Evolutionary conservation across 2,797 vertebrate genomes (phyloP), one percentile per base, ranked within the genome.

Genomic region (Channa striata): DNA sequence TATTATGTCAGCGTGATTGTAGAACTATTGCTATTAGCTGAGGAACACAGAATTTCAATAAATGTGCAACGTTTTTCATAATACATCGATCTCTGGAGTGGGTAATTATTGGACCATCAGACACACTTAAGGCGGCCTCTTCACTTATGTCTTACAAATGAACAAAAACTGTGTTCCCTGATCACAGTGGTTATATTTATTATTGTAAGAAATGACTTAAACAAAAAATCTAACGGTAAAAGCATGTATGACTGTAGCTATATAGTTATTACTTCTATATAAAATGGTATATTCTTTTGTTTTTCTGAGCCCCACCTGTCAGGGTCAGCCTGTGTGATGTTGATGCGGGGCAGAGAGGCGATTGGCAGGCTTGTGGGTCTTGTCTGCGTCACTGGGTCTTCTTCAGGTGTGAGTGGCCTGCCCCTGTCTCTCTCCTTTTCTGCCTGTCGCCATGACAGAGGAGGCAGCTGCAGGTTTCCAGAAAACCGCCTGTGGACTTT

Each of bases 351-450:
- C 19, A 95, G 95, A 0, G 93, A 88, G 5, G 72, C 11, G 77
- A 99, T 87, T 42, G 96, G 94, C 63, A 99, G 92, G 0, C 96
- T 97, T 1, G 97, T 98, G 0, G 98, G 98, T 64, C 98, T 93
- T 68, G 87, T 71, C 5, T 34, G 75, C 53, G 82, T 69, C 73
- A 78, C 76, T 0, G 92, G 77, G 50, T 95, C 95, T 23, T 95
- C 95, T 30, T 97, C 96, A 0, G 97, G 97, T 0, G 95, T 97
- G 5, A 77, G 78, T 36, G 92, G 3, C 91, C 91, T 63, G 43
- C 72, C 80, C 48, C 85, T 58, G 67, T 91, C 83, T 90, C 95
- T 56, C 57, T 91, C 90, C 92, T 93, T 93, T 80, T 97, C 96
- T 0, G 88, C 90, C 78, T 96, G 97, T 72, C 97, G 93, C 89